Evolutionary conservation across 2,888 invertebrate species (phyloP).

Genomic region (Drosophila greeni): DNA sequence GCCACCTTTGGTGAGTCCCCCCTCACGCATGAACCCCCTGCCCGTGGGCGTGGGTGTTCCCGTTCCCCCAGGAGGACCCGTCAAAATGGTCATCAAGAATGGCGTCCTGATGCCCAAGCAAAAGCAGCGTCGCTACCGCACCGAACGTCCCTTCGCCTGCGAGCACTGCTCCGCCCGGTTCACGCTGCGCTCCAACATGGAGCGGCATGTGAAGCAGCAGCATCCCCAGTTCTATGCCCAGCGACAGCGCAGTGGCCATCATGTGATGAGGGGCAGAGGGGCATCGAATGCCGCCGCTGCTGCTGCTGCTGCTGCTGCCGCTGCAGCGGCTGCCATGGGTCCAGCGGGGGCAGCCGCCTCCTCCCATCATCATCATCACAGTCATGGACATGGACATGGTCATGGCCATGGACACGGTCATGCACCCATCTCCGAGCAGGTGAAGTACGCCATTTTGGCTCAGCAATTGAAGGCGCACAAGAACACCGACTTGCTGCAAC

Average conservation of each 20-base stretch:
- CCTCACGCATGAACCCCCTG: neutral
- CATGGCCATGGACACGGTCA: conserved; percentile 31
- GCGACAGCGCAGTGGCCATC: conserved; percentile 83
- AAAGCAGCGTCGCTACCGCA: conserved; percentile 92
- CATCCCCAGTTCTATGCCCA: conserved; percentile 95
- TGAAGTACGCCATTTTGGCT: conserved; percentile 88
- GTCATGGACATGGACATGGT: conserved; percentile 15
- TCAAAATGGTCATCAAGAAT: conserved; percentile 94
- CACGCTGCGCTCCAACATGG: conserved; percentile 95
- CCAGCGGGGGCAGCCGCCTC: conserved; percentile 17
- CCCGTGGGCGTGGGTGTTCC: conserved; percentile 48
- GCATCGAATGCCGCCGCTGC: conserved; percentile 58
- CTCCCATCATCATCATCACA: conserved; percentile 33
- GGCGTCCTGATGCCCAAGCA: conserved; percentile 94
- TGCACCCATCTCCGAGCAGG: conserved; percentile 81
- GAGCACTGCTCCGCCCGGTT: conserved; percentile 94
- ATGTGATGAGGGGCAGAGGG: conserved; percentile 77
- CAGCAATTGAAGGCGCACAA: conserved; percentile 86
- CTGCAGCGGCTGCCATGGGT: conserved; percentile 58
- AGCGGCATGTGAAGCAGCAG: conserved; percentile 95
- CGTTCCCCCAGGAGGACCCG: conserved; percentile 80
- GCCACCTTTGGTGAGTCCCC: conserved; percentile 40
- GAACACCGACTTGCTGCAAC: conserved; percentile 77
- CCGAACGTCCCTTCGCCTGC: conserved; percentile 93
- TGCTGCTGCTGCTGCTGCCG: conserved; percentile 55